A percentile compares a stretch with the other conserved stretches of the same genome.
Evolutionary conservation across 2,888 invertebrate genomes (phyloP).

Genomic region (Metacarcinus magister): DNA sequence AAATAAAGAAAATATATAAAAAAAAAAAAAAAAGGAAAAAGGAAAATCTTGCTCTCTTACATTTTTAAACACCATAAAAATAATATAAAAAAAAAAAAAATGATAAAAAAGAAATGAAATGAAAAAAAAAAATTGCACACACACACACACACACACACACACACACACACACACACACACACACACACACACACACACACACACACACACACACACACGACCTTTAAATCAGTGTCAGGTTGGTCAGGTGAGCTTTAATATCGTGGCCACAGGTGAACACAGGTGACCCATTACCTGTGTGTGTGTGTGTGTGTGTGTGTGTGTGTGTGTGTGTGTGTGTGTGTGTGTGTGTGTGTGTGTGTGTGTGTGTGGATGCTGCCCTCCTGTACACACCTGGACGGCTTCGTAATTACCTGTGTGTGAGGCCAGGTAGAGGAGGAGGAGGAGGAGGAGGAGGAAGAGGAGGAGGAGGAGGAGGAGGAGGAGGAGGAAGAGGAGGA

Average conservation of each 20-base stretch:
- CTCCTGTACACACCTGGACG: no score
- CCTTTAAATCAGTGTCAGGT: not conserved
- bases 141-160: slow-evolving; percentile 40
- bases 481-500: no score
- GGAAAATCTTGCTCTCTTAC: no score
- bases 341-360: no score
- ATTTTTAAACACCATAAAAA: not conserved
- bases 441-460: no score
- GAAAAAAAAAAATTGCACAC: not conserved
- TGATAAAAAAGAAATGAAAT: not conserved
- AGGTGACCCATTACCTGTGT: not conserved
- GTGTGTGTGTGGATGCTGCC: no score
- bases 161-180: slow-evolving; percentile 44
- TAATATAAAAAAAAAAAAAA: not conserved
- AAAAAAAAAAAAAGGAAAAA: no score
- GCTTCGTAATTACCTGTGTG: no score
- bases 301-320: slow-evolving; percentile 63
- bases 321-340: slow-evolving; percentile 30
- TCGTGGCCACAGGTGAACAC: not conserved
- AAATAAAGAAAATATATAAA: no score
- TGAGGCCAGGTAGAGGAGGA: no score
- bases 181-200: slow-evolving; percentile 48
- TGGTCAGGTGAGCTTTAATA: slow-evolving; percentile 5
- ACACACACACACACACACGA: slow-evolving; percentile 26
- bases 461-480: no score